Evolutionary conservation across 2,113 vertebrate species (phyloP).

Genomic region (Oxyura jamaicensis): DNA sequence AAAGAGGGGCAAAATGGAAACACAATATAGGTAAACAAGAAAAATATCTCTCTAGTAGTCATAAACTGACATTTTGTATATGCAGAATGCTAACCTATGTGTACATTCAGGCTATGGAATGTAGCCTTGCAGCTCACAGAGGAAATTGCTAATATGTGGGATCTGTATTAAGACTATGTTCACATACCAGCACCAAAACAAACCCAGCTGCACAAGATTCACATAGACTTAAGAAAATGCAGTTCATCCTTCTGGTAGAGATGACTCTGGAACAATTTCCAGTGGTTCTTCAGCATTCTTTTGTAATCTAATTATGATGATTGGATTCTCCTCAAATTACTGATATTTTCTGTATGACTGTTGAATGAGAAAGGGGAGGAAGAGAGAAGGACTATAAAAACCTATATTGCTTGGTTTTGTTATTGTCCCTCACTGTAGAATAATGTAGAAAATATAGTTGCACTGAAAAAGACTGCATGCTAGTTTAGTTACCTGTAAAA

Average conservation of each 20-base stretch:
- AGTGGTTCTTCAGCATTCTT: neutral
- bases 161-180: neutral
- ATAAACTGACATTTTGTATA: neutral
- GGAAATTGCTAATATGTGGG: neutral
- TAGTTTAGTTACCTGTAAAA: neutral
- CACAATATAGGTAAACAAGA: neutral
- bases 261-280: neutral
- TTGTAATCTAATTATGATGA: neutral
- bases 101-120: neutral
- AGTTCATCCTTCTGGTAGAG: neutral
- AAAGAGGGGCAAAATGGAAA: neutral
- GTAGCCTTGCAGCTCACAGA: neutral
- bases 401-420: accelerated
- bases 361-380: neutral
- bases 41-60: neutral
- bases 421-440: neutral
- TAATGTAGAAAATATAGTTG: neutral
- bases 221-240: accelerated
- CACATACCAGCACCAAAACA: neutral
- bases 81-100: neutral
- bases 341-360: neutral
- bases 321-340: neutral
- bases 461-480: neutral
- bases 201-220: neutral
- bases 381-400: neutral